Evolutionary conservation across 2,888 invertebrate genomes (phyloP), one percentile per base, ranked within the genome.

Genomic region (Thera obeliscata): DNA sequence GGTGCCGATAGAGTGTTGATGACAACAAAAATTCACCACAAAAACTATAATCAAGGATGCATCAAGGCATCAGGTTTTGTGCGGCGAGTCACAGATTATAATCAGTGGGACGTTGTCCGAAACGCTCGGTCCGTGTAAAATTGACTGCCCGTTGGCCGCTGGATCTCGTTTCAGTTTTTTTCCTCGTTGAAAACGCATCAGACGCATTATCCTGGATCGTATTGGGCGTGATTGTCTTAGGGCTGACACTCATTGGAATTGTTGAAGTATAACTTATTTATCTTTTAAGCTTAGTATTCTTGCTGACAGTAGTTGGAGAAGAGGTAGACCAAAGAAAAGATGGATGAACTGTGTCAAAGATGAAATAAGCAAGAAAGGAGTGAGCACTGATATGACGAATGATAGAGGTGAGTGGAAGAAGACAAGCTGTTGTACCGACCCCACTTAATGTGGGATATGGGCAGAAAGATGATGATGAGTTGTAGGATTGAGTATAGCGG

Each of bases 101-200:
- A 48, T 33, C 33, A 12, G n/a, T 35, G 49, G 56, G 58, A 49
- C 56, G 58, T 46, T 57, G 60, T 49, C 81, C 82, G 82, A 85
- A 88, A 85, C 84, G 83, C 83, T 82, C 84, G 77, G 82, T 81
- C 81, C 84, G 86, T 87, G 88, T 88, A 86, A 89, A 91, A 87
- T 87, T 86, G 87, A 81, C 84, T 86, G 86, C 83, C 85, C 78
- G 83, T 84, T 84, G 86, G 84, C 79, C 83, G 80, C 76, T 83
- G 87, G 79, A 82, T 85, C 86, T 87, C 81, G 86, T 89, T 90
- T 87, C 78, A 69, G 76, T 83, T 87, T 88, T 89, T 90, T 89
- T 87, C 80, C 84, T 87, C 84, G 83, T 89, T 85, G 86, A 87
- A 87, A 89, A 90, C 89, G 87, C 86, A 91, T 90, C 89, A 88